Base-by-base conservation (phyloP, 2,888 invertebrate species). In the Tethea ocularis region DNA sequence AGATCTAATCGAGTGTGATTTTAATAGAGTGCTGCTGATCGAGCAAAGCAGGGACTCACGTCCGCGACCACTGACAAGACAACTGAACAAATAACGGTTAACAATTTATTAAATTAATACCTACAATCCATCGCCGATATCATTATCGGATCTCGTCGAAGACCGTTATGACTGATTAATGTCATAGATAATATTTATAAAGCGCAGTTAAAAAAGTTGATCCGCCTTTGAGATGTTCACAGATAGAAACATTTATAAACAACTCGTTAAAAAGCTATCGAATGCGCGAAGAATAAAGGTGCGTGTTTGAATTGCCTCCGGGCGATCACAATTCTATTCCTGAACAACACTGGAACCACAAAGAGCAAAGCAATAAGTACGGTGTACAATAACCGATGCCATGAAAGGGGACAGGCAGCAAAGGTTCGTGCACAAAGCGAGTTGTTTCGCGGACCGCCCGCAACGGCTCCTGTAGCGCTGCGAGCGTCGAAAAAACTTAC, bases 1-100 rank as follows among this genome's bases (percentile, higher is more conserved):
- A 83, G 86, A 88, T 87, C 80, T 88, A 87, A 91, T 89, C 88
- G 86, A 89, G 86, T 86, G 88, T 85, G 84, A 88, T 88, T 88
- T 87, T 89, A 87, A 88, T 87, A 85, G 82, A 88, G 83, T 81
- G 78, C 80, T 79, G 83, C 71, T 77, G 82, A 82, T 83, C 76
- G 71, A 76, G 69, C 80, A 69, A 68, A 66, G 60, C 57, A 52
- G 54, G 17, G 51, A 67, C 67, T 62, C 68, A 61, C 64, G 58
- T 60, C 60, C 62, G 61, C 64, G 63, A 68, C 61, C 67, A 74
- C 67, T 67, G 72, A 76, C 74, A 72, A 66, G 72, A 76, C 74
- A 72, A 66, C 68, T 72, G 67, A 79, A 74, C 68, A 78, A 78
- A 77, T 85, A 84, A 82, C 83, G 78, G 78, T 76, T 71, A 75